Percentiles rank a stretch among this genome's conserved stretches.
These are phyloP conservation scores for Ammodytes dubius DNA, from an alignment of 2,113 vertebrate genomes.

Conservation along the genomic window DNA sequence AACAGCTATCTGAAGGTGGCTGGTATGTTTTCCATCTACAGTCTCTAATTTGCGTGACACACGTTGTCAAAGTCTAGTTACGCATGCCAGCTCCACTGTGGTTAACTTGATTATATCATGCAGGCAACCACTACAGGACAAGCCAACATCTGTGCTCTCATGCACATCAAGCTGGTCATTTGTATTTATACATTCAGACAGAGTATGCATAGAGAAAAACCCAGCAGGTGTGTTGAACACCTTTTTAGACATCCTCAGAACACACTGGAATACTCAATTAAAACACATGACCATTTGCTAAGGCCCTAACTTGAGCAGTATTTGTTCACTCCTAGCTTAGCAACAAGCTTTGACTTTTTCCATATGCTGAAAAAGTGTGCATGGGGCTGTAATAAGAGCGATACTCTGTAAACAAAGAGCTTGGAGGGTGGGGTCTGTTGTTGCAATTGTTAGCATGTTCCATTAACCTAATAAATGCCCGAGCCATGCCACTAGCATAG, in stretches of 20 bases:
- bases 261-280: constrained; percentile 13
- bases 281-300: neutral
- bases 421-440: neutral
- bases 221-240: neutral
- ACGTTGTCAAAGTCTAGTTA: constrained; percentile 29
- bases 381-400: neutral
- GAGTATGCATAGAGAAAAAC: neutral
- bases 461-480: neutral
- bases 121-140: neutral
- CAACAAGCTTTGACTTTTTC: neutral
- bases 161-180: neutral
- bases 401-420: neutral
- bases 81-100: constrained; percentile 7
- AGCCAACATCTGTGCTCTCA: constrained; percentile 11
- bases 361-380: neutral
- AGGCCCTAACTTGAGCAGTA: neutral
- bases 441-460: constrained; percentile 1
- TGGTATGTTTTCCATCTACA: constrained; percentile 18
- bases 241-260: neutral
- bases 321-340: neutral
- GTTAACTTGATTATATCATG: constrained; percentile 45
- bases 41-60: constrained; percentile 46
- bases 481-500: neutral
- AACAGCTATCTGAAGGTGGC: constrained; percentile 32
- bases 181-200: neutral